phyloP scores from a whole-genome alignment of 2,113 vertebrate genomes.

The Oceanites oceanicus region DNA sequence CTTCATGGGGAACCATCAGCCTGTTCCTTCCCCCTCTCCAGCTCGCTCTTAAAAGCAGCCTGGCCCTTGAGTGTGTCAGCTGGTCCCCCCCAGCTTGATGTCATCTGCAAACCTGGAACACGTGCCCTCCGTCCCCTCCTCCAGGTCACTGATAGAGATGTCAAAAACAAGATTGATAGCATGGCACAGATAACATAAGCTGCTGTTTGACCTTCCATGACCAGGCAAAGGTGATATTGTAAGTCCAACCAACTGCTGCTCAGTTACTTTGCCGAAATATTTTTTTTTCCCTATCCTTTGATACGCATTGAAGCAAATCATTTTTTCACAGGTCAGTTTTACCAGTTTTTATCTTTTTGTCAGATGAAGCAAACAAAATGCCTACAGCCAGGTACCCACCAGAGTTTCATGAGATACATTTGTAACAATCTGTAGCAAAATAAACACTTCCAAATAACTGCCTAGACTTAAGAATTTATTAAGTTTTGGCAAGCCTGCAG shows the following conservation, averaged over 20 bases:
- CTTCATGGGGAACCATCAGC: background rate
- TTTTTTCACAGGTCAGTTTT: background rate
- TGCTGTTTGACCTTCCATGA: background rate
- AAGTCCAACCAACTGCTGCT: background rate
- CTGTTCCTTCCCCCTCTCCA: background rate
- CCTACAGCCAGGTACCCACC: background rate
- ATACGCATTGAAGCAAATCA: background rate
- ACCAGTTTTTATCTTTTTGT: background rate
- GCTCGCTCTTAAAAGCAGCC: background rate
- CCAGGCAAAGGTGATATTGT: background rate
- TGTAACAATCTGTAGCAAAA: background rate
- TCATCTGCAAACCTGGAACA: background rate
- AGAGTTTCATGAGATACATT: background rate
- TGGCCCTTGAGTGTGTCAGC: fast-evolving
- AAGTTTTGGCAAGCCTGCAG: background rate
- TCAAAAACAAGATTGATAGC: background rate
- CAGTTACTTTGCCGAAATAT: background rate
- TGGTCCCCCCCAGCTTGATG: background rate
- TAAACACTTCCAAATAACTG: background rate
- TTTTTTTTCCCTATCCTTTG: background rate
- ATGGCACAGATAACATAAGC: background rate
- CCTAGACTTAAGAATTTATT: background rate
- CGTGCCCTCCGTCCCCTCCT: background rate
- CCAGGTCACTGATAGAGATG: background rate
- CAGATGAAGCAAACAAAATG: background rate